Percentiles rank a stretch among this genome's conserved stretches.
phyloP scores from a whole-genome alignment of 2,888 invertebrate species.

The Didymodactylos carnosus region DNA sequence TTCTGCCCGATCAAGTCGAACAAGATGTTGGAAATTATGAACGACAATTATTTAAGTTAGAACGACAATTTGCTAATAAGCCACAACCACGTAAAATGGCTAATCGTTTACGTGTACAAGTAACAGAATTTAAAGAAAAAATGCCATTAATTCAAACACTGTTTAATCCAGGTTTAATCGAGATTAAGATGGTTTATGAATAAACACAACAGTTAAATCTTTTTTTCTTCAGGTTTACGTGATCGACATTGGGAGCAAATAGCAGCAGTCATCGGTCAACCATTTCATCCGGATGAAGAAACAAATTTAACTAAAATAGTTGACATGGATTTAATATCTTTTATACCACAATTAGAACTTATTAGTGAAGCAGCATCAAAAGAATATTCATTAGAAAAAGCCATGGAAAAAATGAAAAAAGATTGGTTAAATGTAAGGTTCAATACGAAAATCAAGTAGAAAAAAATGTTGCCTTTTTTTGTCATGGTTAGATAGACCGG shows the following conservation, averaged over 20 bases:
- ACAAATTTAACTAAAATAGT: slow-evolving; percentile 61
- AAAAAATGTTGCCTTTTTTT: too few relatives aligned
- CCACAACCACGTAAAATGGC: slow-evolving; percentile 57
- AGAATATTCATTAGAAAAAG: slow-evolving; percentile 74
- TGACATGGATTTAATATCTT: slow-evolving; percentile 69
- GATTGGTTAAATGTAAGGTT: slow-evolving; percentile 52
- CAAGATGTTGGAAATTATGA: slow-evolving; percentile 50
- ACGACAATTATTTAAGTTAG: slow-evolving; percentile 62
- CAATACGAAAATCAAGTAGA: too few relatives aligned
- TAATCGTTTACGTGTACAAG: slow-evolving; percentile 43
- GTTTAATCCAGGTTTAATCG: slow-evolving; percentile 82
- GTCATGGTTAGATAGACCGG: too few relatives aligned
- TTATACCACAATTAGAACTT: slow-evolving; percentile 60
- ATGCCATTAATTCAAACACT: slow-evolving; percentile 74
- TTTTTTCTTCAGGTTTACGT: too few relatives aligned
- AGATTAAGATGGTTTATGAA: too few relatives aligned
- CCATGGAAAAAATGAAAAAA: slow-evolving; percentile 61
- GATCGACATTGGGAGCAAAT: slow-evolving; percentile 69
- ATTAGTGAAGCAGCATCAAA: slow-evolving; percentile 88
- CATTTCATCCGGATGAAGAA: slow-evolving; percentile 57
- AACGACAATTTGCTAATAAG: slow-evolving; percentile 58
- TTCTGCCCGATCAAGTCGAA: slow-evolving; percentile 72
- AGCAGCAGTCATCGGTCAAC: slow-evolving; percentile 79
- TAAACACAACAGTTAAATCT: too few relatives aligned
- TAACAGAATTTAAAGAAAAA: slow-evolving; percentile 58